These are phyloP conservation scores for Astyanax mexicanus DNA, from an alignment of 2,797 vertebrate genomes.

Conservation along the genomic window DNA sequence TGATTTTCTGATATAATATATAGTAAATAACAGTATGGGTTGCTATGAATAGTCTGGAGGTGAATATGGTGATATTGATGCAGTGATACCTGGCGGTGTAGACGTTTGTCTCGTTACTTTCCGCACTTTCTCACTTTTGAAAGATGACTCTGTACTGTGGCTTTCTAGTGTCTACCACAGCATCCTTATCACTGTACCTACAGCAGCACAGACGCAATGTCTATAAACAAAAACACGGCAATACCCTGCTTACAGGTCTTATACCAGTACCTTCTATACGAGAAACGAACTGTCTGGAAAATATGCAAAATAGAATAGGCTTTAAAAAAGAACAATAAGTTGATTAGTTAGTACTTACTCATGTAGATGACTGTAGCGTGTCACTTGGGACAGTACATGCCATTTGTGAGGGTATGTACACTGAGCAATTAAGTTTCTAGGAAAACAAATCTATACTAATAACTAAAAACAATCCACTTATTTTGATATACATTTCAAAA, in stretches of 20 bases:
- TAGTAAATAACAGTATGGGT: too few relatives aligned
- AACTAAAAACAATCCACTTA: too few relatives aligned
- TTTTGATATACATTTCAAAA: too few relatives aligned
- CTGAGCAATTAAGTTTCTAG: too few relatives aligned
- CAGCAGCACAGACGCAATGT: background rate
- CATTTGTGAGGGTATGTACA: too few relatives aligned
- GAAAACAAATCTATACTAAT: too few relatives aligned
- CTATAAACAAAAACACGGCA: background rate
- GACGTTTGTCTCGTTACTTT: background rate
- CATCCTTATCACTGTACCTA: slow-evolving; percentile 5
- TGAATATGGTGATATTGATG: background rate
- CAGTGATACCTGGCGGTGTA: slow-evolving; percentile 1
- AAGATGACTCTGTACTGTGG: slow-evolving; percentile 33
- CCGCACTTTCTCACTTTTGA: slow-evolving; percentile 25
- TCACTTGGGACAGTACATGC: too few relatives aligned
- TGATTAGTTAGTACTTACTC: too few relatives aligned
- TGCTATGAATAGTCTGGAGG: too few relatives aligned
- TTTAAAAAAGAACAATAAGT: too few relatives aligned
- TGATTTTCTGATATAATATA: too few relatives aligned
- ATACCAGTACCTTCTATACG: background rate
- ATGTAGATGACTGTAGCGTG: too few relatives aligned
- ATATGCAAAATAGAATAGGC: background rate
- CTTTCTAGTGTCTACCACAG: slow-evolving; percentile 44
- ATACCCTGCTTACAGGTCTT: background rate
- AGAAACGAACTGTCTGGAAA: background rate